Conservation (phyloP, 53 echinoderm and acorn worm species). For the Echinarachnius parma region DNA sequence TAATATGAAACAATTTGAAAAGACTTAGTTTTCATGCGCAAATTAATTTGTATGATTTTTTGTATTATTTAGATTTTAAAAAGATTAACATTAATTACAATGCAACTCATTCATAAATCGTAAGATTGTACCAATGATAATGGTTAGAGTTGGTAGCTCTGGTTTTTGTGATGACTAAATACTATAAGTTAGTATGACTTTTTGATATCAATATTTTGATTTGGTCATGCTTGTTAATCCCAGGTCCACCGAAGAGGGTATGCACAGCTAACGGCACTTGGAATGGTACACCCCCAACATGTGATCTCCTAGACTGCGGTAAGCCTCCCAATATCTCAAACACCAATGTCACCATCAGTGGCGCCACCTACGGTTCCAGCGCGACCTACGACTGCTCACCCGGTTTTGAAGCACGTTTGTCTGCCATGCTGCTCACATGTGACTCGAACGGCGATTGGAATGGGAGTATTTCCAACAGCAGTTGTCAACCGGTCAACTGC, state of each 20-base stretch:
- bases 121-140: too few species aligned
- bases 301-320: slow-evolving; percentile 38
- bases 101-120: too few species aligned
- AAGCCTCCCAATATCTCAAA: slow-evolving; percentile 13
- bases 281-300: neutral
- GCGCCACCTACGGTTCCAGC: slow-evolving; percentile 41
- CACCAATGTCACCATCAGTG: neutral
- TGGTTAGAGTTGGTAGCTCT: too few species aligned
- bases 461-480: slow-evolving; percentile 30
- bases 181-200: too few species aligned
- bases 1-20: too few species aligned
- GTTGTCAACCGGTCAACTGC: slow-evolving; percentile 55
- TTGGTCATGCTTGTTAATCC: slow-evolving; percentile 5
- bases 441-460: slow-evolving; percentile 56
- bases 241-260: neutral
- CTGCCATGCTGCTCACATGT: slow-evolving; percentile 38
- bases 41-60: too few species aligned
- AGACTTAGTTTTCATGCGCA: too few species aligned
- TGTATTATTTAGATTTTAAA: too few species aligned
- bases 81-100: too few species aligned
- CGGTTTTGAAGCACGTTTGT: slow-evolving; percentile 7
- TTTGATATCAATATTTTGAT: too few species aligned
- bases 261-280: slow-evolving; percentile 31
- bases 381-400: slow-evolving; percentile 49
- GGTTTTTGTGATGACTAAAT: too few species aligned